Evolutionary conservation across 1,140 invertebrate genomes (phyloP).

Genomic region (Orussus abietinus): DNA sequence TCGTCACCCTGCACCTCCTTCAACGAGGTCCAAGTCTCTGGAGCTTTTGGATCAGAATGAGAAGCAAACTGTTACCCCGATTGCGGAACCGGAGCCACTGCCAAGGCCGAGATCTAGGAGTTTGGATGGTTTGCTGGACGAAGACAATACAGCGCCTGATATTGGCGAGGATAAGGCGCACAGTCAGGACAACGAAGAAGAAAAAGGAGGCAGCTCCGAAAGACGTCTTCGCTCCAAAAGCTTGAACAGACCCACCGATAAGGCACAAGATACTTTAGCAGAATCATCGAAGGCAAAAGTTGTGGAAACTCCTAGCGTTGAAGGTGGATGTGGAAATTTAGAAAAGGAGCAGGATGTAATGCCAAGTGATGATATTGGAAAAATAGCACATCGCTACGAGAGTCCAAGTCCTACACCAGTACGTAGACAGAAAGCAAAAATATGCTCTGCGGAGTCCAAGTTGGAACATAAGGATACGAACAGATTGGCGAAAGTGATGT

Average conservation of each 20-base stretch:
- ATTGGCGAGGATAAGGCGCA: constrained; percentile 9
- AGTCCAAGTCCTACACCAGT: constrained; percentile 19
- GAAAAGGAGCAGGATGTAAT: constrained; percentile 11
- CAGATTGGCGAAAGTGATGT: constrained; percentile 4
- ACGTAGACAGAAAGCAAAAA: constrained; percentile 14
- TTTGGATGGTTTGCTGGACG: constrained; percentile 62
- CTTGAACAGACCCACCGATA: no score
- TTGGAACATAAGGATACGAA: neutral
- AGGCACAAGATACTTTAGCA: constrained; percentile 37
- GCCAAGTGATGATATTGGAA: no score
- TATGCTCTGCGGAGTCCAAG: neutral
- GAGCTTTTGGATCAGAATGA: constrained; percentile 33
- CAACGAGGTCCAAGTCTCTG: constrained; percentile 31
- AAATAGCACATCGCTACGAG: no score
- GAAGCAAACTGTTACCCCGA: constrained; percentile 15
- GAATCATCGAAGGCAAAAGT: constrained; percentile 14
- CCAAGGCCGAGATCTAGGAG: constrained; percentile 61
- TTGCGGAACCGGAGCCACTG: constrained; percentile 27
- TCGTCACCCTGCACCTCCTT: constrained; percentile 29
- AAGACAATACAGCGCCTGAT: constrained; percentile 29
- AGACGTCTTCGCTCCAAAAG: constrained; percentile 33
- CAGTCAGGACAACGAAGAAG: constrained; percentile 16
- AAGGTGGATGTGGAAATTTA: neutral
- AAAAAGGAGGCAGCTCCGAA: constrained; percentile 37
- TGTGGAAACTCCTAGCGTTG: constrained; percentile 22